These are phyloP conservation scores for Sylvilagus floridanus DNA, from an alignment of 2,797 vertebrate species.

Conservation along the genomic window DNA sequence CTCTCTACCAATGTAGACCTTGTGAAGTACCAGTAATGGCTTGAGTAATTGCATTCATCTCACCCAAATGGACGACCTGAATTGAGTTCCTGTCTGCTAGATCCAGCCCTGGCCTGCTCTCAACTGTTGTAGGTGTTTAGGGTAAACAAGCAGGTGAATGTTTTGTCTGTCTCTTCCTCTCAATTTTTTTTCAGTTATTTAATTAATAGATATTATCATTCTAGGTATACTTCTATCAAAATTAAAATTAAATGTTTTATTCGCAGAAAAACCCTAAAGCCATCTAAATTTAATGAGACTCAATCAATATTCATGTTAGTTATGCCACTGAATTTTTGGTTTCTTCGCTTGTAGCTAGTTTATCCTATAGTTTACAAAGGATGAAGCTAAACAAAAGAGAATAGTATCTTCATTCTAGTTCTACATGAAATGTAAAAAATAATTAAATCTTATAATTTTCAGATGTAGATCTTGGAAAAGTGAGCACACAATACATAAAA, in stretches of 20 bases:
- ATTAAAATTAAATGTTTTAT: constrained; percentile 35
- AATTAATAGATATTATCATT: not conserved
- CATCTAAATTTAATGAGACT: not conserved
- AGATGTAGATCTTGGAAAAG: not conserved
- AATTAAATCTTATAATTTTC: not conserved
- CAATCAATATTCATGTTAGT: not conserved
- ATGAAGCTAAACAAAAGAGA: not conserved
- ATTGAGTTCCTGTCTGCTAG: no score
- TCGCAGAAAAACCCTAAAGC: not conserved
- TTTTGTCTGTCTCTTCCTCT: no score
- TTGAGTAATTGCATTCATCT: no score
- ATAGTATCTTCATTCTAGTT: not conserved
- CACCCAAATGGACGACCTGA: no score
- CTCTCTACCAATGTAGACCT: no score
- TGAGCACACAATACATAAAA: not conserved
- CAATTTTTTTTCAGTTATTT: not conserved
- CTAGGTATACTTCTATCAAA: not conserved
- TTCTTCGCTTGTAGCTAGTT: not conserved
- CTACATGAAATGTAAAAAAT: constrained; percentile 19
- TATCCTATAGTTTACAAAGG: not conserved
- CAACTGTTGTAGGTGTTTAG: no score
- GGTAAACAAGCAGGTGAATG: no score
- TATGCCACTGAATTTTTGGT: constrained; percentile 4
- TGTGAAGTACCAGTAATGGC: no score
- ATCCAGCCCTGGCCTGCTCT: no score